phyloP scores from a whole-genome alignment of 2,113 vertebrate genomes.

The Neotoma lepida region DNA sequence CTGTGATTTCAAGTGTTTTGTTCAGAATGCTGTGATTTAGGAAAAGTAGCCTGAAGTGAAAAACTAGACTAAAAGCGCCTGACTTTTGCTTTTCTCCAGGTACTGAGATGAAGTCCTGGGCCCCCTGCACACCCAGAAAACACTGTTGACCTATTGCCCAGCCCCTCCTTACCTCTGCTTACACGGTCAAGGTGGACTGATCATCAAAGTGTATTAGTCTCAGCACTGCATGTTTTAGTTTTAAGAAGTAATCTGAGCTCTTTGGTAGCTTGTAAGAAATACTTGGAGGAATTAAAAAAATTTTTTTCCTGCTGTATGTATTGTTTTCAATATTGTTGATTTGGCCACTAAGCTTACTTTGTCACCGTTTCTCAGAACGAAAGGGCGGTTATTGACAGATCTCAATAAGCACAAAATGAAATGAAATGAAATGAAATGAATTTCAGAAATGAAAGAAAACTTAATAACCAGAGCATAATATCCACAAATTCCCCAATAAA shows the following conservation, averaged over 20 bases:
- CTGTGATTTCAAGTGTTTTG: slow-evolving; percentile 17
- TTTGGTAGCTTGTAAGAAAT: slow-evolving; percentile 15
- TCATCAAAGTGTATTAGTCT: neutral
- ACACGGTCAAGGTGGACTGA: neutral
- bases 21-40: neutral
- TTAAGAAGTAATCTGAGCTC: neutral
- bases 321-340: neutral
- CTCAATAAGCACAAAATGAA: neutral
- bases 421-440: too few species aligned
- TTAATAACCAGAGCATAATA: neutral
- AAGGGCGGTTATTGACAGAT: neutral
- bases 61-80: neutral
- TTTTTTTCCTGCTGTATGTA: neutral
- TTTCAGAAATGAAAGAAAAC: slow-evolving; percentile 5
- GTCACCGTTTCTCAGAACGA: neutral
- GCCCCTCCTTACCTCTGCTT: neutral
- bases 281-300: neutral
- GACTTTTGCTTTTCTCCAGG: neutral
- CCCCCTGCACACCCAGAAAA: neutral
- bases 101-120: neutral
- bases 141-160: accelerated
- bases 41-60: neutral
- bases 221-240: slow-evolving; percentile 10
- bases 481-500: neutral
- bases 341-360: neutral